Evolutionary conservation across 2,113 vertebrate species (phyloP), one percentile per base, ranked within the genome.

Genomic region (Antennarius striatus): DNA sequence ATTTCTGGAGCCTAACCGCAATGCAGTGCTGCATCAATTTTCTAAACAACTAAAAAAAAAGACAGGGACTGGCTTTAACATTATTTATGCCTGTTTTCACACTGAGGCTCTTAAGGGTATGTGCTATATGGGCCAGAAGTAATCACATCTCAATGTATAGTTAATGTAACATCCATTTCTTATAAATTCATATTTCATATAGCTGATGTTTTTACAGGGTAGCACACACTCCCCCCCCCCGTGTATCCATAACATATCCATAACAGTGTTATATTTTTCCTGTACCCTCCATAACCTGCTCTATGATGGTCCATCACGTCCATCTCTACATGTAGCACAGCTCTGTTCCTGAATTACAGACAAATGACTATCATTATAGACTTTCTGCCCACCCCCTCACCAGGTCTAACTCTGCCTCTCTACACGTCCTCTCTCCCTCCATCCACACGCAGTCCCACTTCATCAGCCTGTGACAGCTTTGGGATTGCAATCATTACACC

Each of bases 401-500:
- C 58, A 61, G 43, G 1, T 75, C 76, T 61, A 56, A 64, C 63
- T 58, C 40, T 59, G 45, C 56, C n/a, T 54, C 58, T 51, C 56
- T 63, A 60, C 57, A 61, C 10, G n/a, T 16, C 48, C 59, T 52
- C 49, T 50, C 49, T 48, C 65, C 64, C 54, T 61, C 32, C 46
- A 17, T 63, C 51, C 22, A 40, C 11, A 11, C 68, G 87, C 79
- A 63, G 66, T 84, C 83, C 77, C 73, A 86, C 74, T 84, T 77
- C 71, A 73, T 83, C 76, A 81, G 80, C 75, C 49, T 7, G 32
- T 36, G 32, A 36, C 32, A 36, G 32, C 7, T 36, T 36, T 36
- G 39, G 68, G 83, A 87, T 83, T 85, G 74, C 72, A 83, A 84
- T 88, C 75, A 77, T 86, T 86, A 67, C 59, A 53, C 32, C 28